Base-by-base conservation (phyloP, 1,140 invertebrate species). In the Drosophila baimaii region DNA sequence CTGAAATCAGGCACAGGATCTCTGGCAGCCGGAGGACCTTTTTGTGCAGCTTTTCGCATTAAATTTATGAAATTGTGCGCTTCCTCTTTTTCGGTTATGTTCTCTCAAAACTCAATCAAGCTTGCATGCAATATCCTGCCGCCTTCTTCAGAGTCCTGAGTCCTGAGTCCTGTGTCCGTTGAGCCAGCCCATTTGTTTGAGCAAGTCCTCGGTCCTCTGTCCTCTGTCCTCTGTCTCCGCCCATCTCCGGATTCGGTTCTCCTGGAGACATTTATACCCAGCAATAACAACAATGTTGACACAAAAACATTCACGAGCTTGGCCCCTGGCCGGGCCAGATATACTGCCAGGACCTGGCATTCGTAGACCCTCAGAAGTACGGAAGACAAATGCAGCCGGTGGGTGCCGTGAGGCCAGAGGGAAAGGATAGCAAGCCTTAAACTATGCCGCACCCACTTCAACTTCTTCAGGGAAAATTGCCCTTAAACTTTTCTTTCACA, bases 81-180 rank as follows among this genome's bases (percentile, higher is more conserved):
- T 85, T 85, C 82, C 78, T 78, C 46, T 80, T 78, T 78, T 83
- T 79, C 55, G 65, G 55, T 70, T 63, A 63, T 75, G 74, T 89
- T 54, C 84, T 84, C 84, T 89, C 64, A 68, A 89, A 89, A 84
- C 84, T 89, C 84, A 89, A 89, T 89, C 84, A 90, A 81, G 84
- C 84, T 84, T 89, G 78, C 85, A 90, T 81, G 74, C 80, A 84
- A 81, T 84, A 84, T 89, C 85, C 84, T 88, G 79, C 63, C 77
- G 57, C 27, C 58, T 79, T 31, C 29, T 62, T 61, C 23, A 8
- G 49, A 23, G 56, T 69, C 56, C 59, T 59, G 27, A 37, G 56
- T 33, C 65, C 52, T 54, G 23, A 46, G 69, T 61, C 64, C 79
- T 56, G 37, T 44, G 47, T 47, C 71, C 63, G 49, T 56, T 56